Conservation (phyloP, 2,113 vertebrate genomes). For the Cervus canadensis region DNA sequence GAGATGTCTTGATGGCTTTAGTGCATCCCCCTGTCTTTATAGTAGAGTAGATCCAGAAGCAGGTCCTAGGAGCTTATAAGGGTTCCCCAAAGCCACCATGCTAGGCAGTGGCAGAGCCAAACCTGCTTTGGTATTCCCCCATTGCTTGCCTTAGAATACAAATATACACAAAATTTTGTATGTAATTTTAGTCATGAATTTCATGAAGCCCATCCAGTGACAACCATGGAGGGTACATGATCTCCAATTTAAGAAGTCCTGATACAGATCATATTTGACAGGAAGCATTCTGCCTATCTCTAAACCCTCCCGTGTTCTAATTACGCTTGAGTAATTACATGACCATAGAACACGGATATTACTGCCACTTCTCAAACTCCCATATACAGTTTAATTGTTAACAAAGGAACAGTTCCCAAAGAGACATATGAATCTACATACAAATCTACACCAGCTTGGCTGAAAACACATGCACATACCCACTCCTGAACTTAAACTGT, state of each 20-base stretch:
- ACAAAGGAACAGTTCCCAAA: slow-evolving; percentile 33
- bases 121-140: not conserved
- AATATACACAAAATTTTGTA: not conserved
- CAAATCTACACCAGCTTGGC: not conserved
- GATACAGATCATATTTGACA: slow-evolving; percentile 20
- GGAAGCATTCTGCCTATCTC: slow-evolving; percentile 25
- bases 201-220: not conserved
- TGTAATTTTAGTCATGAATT: not conserved
- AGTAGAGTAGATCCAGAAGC: not conserved
- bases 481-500: not conserved
- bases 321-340: slow-evolving; percentile 42
- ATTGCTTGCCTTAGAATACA: not conserved
- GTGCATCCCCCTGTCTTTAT: not conserved
- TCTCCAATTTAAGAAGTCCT: not conserved
- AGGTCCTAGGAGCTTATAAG: not conserved
- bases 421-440: slow-evolving; percentile 10
- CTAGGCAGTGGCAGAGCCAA: not conserved
- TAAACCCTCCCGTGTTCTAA: slow-evolving; percentile 32
- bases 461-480: not conserved
- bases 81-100: not conserved
- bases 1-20: not conserved
- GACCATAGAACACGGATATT: not conserved
- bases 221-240: not conserved
- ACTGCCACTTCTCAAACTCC: slow-evolving; percentile 34
- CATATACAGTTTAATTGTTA: slow-evolving; percentile 60